Evolutionary conservation across 2,797 vertebrate genomes (phyloP), one percentile per base, ranked within the genome.

Genomic region (Numenius phaeopus): DNA sequence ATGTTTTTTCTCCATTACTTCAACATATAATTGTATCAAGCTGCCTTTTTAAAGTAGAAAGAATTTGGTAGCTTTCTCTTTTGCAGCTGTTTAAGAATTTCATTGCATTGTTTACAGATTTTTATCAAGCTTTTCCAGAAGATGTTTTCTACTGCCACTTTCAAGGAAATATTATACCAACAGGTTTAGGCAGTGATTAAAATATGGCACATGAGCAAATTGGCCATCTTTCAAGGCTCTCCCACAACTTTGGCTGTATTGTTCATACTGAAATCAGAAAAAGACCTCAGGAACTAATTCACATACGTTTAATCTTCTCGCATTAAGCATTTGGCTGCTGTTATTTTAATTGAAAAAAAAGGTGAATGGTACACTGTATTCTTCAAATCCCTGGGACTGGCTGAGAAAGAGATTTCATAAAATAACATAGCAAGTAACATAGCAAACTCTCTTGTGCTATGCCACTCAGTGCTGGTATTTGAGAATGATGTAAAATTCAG

Each of bases 121-220:
- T 93, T 83, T 90, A 84, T 95, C 59, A 83, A 87, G 32, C 7
- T 92, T 95, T 84, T 92, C 80, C 69, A 81, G 75, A 87, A 89
- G 64, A 57, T 81, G 34, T 49, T 96, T 96, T 90, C 32, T 69
- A 30, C 32, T 90, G 34, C 39, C 61, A 87, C 64, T 96, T 93
- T 86, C 83, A 94, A 96, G 84, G 96, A 95, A 96, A 94, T 83
- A 75, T n/a, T 92, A 75, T 30, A 85, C 86, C 61, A 91, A 39
- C 79, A 81, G 82, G 75, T 96, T 93, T 82, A 95, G 83, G 49
- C 80, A 87, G 73, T 72, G 81, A 87, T 78, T 87, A 71, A 87
- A 94, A 54, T 44, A 83, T 11, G 40, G 82, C 72, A 91, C 37
- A 57, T 44, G 50, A 90, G 46, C 22, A 92, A 92, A 91, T 6